A percentile compares a stretch with the other conserved stretches of the same genome.
These are phyloP conservation scores for Trachurus trachurus DNA, from an alignment of 2,797 vertebrate genomes.

Conservation along the genomic window DNA sequence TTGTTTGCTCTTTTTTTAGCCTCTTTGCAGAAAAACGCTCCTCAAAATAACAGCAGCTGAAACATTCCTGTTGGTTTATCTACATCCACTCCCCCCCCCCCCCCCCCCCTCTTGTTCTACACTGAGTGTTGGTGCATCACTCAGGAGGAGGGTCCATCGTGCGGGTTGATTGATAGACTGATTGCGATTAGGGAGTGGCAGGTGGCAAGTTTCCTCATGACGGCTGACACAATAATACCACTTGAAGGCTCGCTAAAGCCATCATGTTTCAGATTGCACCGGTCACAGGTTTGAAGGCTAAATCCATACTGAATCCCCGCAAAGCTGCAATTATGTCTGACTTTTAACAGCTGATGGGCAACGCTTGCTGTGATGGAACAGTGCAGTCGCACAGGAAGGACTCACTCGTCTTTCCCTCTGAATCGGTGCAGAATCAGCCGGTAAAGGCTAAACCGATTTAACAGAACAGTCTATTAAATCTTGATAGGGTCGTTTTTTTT, in stretches of 20 bases:
- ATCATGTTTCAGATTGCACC: conserved; percentile 36
- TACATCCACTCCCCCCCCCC: background rate
- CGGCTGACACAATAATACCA: conserved; percentile 65
- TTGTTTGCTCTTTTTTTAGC: too few species aligned
- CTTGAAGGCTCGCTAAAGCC: conserved; percentile 22
- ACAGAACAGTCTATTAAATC: background rate
- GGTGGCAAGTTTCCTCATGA: conserved; percentile 41
- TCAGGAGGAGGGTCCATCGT: background rate
- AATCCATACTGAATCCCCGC: conserved; percentile 32
- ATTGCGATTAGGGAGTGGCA: conserved; percentile 20
- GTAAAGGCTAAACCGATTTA: conserved; percentile 10
- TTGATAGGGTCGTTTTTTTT: background rate
- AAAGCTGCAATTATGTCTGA: conserved; percentile 24
- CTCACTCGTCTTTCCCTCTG: background rate
- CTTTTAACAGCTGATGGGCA: conserved; percentile 33
- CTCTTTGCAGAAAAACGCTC: too few species aligned
- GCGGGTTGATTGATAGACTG: conserved; percentile 6
- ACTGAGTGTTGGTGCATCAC: conserved; percentile 6
- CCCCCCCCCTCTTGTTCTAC: background rate
- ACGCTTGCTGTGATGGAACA: conserved; percentile 3
- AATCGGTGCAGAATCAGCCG: background rate
- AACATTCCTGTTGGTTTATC: background rate
- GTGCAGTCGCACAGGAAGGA: background rate
- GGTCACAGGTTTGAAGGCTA: conserved; percentile 27
- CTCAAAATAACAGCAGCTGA: background rate